These are phyloP conservation scores for Calycopis cecrops DNA, from an alignment of 1,140 invertebrate genomes.

Conservation along the genomic window DNA sequence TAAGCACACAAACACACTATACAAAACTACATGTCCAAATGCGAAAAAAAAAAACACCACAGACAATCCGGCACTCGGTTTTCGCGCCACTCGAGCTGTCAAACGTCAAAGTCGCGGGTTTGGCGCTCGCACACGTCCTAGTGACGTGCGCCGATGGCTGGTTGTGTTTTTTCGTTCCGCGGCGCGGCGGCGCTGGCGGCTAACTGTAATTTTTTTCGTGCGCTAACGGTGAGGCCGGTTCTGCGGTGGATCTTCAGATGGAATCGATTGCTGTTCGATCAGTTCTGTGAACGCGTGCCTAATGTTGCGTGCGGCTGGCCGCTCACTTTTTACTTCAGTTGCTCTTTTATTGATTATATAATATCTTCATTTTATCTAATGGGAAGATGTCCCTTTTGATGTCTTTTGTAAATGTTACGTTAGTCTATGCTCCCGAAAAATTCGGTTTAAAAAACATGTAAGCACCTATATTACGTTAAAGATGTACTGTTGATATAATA, in stretches of 20 bases:
- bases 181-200: slow-evolving; percentile 39
- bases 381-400: not conserved
- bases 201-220: slow-evolving; percentile 71
- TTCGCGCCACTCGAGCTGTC: slow-evolving; percentile 48
- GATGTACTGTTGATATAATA: too few relatives aligned
- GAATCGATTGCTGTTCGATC: slow-evolving; percentile 33
- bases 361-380: not conserved
- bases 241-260: slow-evolving; percentile 42
- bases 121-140: slow-evolving; percentile 48
- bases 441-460: too few relatives aligned
- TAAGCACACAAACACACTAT: slow-evolving; percentile 35
- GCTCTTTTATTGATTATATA: not conserved
- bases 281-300: slow-evolving; percentile 37
- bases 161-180: slow-evolving; percentile 65
- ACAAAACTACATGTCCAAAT: slow-evolving; percentile 47
- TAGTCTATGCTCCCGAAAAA: too few relatives aligned
- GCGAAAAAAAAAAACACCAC: slow-evolving; percentile 18
- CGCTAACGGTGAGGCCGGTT: slow-evolving; percentile 62
- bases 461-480: too few relatives aligned
- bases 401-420: not conserved
- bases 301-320: slow-evolving; percentile 21
- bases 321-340: not conserved
- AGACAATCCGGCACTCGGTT: slow-evolving; percentile 29
- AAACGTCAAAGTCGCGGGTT: slow-evolving; percentile 53
- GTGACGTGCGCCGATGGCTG: slow-evolving; percentile 44